A percentile compares a stretch with the other conserved stretches of the same genome.
These are phyloP conservation scores for Ataeniobius toweri DNA, from an alignment of 2,797 vertebrate genomes.

Conservation along the genomic window DNA sequence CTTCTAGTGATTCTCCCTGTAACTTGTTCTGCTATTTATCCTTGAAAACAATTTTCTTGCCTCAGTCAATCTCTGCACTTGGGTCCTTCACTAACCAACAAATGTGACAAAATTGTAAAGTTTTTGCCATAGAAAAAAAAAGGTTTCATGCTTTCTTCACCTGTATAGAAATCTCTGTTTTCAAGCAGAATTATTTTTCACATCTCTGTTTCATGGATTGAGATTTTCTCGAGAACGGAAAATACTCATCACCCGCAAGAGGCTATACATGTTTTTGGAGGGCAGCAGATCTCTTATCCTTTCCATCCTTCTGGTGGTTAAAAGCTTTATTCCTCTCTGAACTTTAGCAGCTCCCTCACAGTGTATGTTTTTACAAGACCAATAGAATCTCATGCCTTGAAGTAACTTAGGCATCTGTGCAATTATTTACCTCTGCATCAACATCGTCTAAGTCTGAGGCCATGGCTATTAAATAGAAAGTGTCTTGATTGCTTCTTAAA, in stretches of 20 bases:
- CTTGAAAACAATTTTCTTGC: no score
- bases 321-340: not conserved
- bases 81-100: no score
- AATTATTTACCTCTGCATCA: not conserved
- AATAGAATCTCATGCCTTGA: not conserved
- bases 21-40: no score
- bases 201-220: not conserved
- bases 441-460: not conserved
- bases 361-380: not conserved
- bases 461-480: not conserved
- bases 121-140: not conserved
- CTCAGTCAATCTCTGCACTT: no score
- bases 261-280: not conserved
- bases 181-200: not conserved
- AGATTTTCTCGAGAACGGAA: not conserved
- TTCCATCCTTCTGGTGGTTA: not conserved
- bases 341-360: not conserved
- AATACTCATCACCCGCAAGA: not conserved
- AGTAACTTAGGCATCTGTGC: not conserved
- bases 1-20: no score
- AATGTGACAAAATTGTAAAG: no score
- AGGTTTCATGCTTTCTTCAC: not conserved
- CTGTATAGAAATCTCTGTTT: not conserved
- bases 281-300: not conserved
- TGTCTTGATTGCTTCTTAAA: not conserved